Base-by-base conservation (phyloP, 2,888 invertebrate genomes). In the Poecilobothrus nobilitatus region DNA sequence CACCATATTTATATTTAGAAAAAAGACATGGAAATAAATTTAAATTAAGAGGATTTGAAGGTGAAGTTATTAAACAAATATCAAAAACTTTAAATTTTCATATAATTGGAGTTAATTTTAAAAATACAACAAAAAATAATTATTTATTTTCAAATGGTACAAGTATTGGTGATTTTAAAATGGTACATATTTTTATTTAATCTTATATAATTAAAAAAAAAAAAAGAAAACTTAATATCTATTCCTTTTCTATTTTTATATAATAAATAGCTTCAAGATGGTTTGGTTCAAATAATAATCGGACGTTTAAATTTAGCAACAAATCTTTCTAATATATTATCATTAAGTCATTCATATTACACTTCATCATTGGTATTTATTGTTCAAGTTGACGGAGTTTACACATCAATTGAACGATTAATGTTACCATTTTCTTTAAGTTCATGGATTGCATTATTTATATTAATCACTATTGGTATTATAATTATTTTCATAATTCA, bases 1-100 rank as follows among this genome's bases (percentile, higher is more conserved):
- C 68, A 15, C 71, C 71, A n/a, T 71, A 63, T 65, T 66, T 71
- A 15, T 41, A 69, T 2, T 44, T 71, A 18, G 22, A 41, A 1
- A 37, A 63, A 20, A 34, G 21, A 12, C 7, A 12, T 8, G 41
- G 63, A 20, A 65, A 64, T 21, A 22, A n/a, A 6, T 0, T 53
- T 10, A 61, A 63, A 1, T 65, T 67, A 2, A 27, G 63, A 22
- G 71, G 71, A 8, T 68, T 69, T 63, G 71, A 71, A 34, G 71
- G 71, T 33, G 62, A 37, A 33, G 44, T 71, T 27, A 44, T 71
- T n/a, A 65, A 68, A 12, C 63, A 68, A 20, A 21, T 71, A 33
- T 65, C 71, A 33, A 34, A 37, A 34, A 12, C 18, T 21, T 27
- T 71, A 37, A 66, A 68, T 21, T 71, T 71, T 67, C 61, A 66